Evolutionary conservation across 2,888 invertebrate species (phyloP).

Genomic region (Phaedon cochleariae): DNA sequence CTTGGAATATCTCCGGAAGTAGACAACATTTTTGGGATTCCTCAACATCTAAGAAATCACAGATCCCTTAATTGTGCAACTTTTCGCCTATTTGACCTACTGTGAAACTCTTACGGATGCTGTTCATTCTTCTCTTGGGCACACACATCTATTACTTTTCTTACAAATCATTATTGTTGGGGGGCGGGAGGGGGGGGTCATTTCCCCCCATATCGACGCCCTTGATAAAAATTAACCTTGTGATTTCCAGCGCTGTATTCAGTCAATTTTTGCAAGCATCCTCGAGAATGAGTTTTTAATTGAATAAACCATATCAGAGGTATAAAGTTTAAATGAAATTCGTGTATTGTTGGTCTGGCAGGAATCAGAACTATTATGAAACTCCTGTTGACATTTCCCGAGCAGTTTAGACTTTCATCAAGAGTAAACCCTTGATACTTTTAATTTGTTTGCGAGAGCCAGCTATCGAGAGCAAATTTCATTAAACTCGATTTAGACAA

Average conservation of each 20-base stretch:
- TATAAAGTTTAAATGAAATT: neutral
- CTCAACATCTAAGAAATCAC: too few relatives aligned
- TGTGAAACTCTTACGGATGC: too few relatives aligned
- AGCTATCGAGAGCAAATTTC: slow-evolving; percentile 9
- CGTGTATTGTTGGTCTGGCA: neutral
- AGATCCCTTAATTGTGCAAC: too few relatives aligned
- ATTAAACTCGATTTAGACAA: slow-evolving; percentile 22
- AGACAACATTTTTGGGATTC: too few relatives aligned
- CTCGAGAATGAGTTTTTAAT: neutral
- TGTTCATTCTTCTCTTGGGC: too few relatives aligned
- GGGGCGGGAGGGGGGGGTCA: too few relatives aligned
- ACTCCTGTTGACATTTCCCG: neutral
- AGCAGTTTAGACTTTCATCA: slow-evolving; percentile 8
- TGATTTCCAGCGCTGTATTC: neutral
- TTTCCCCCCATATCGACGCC: too few relatives aligned
- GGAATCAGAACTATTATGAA: neutral
- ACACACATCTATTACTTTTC: too few relatives aligned
- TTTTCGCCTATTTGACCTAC: too few relatives aligned
- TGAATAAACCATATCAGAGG: neutral
- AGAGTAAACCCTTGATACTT: slow-evolving; percentile 15
- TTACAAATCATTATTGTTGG: too few relatives aligned
- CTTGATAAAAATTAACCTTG: neutral
- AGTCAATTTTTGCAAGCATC: neutral
- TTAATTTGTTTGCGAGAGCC: slow-evolving; percentile 15
- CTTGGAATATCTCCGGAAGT: too few relatives aligned